Percentiles rank a stretch among this genome's conserved stretches.
Evolutionary conservation across 1,140 invertebrate genomes (phyloP).

Genomic region (Samia ricini): DNA sequence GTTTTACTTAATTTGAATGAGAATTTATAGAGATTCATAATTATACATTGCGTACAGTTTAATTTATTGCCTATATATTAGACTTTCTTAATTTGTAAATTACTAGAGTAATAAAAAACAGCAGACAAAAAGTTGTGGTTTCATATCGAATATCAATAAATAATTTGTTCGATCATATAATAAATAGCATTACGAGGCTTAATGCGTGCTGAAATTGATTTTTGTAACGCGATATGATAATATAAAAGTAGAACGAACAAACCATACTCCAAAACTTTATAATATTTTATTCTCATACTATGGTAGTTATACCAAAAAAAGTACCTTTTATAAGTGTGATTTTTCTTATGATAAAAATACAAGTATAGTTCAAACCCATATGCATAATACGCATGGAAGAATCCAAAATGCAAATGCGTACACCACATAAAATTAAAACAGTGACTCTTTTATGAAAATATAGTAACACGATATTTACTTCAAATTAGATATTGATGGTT

Average conservation of each 20-base stretch:
- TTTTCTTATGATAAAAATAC: no score
- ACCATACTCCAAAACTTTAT: conserved; percentile 4
- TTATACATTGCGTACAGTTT: background rate
- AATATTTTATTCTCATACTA: background rate
- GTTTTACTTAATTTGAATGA: no score
- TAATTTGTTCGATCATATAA: conserved; percentile 13
- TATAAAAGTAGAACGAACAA: conserved; percentile 11
- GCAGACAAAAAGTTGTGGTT: conserved; percentile 15
- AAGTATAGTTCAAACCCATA: no score
- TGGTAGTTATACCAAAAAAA: background rate
- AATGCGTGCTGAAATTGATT: conserved; percentile 14
- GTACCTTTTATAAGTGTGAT: no score
- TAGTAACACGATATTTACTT: background rate
- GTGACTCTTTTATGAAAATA: no score
- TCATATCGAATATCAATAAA: conserved; percentile 14
- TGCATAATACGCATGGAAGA: no score
- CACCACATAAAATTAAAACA: no score
- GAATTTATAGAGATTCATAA: no score
- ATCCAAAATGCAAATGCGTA: no score
- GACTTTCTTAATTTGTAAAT: conserved; percentile 13
- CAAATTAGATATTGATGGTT: background rate
- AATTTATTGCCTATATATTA: background rate
- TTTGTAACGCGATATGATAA: conserved; percentile 15
- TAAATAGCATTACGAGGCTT: conserved; percentile 11
- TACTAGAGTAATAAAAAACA: background rate